Percentiles rank a stretch among this genome's conserved stretches.
Evolutionary conservation across 2,888 invertebrate species (phyloP).

Genomic region (Coenonympha glycerion): DNA sequence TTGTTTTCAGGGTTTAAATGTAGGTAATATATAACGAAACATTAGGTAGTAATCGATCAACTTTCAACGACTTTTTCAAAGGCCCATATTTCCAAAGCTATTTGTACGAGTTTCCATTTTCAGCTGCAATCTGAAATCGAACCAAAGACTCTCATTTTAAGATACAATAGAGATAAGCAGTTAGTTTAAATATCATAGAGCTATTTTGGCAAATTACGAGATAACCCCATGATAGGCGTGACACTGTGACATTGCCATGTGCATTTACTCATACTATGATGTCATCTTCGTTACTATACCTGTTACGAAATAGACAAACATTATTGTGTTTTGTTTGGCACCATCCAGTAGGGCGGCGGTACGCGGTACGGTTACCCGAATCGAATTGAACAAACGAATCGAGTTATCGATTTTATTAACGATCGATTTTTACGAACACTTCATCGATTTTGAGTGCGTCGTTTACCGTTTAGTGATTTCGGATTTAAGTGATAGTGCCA

Average conservation of each 20-base stretch:
- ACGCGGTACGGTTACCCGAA: conserved; percentile 42
- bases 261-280: conserved; percentile 50
- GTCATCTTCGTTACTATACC: conserved; percentile 44
- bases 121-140: no score
- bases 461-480: neutral
- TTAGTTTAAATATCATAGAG: neutral
- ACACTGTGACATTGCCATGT: conserved; percentile 18
- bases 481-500: neutral
- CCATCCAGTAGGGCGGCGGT: conserved; percentile 51
- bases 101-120: no score
- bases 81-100: no score
- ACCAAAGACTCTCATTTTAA: no score
- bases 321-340: conserved; percentile 51
- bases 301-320: conserved; percentile 61
- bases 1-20: no score
- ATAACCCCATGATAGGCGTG: conserved; percentile 11
- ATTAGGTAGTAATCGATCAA: no score
- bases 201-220: conserved; percentile 1
- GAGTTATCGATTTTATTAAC: conserved; percentile 6
- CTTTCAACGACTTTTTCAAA: no score
- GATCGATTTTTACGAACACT: conserved; percentile 4
- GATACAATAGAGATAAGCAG: no score
- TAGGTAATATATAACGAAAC: no score
- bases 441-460: neutral
- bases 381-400: conserved; percentile 33